Evolutionary conservation across 2,797 vertebrate genomes (phyloP), one percentile per base, ranked within the genome.

Genomic region (Hippopotamyrus pictus): DNA sequence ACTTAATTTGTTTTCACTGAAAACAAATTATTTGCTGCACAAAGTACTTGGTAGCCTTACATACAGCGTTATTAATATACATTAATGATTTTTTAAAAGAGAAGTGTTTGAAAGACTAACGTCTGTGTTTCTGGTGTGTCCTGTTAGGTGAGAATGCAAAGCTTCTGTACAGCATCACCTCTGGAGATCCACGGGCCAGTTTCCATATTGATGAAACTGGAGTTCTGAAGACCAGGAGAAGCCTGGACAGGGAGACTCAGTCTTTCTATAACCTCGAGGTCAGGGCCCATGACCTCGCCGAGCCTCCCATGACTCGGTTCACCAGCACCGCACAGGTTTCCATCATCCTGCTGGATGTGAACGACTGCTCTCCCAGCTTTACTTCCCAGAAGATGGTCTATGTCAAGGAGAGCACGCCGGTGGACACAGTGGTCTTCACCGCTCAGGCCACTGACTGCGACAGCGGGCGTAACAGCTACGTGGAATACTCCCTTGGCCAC

Each of bases 391-490:
- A 94, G 92, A 92, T 96, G 94, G 97, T 98, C 0, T 99, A 98
- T 53, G 90, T 99, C 46, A 97, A 97, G 0, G 99, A 99, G 93
- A 99, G 98, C 93, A 98, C 97, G 0, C 97, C 98, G 0, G 96
- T 97, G 79, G 98, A 98, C 89, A 99, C 98, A 0, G 92, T 97
- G 0, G 97, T 99, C 73, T 99, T 98, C 92, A 96, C 93, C 0
- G 98, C 97, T 0, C 94, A 96, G 86, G 98, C 99, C 0, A 92
- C 92, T 0, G 99, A 99, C 19, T 95, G 97, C 0, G 99, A 99
- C 94, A 99, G 98, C 0, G 99, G 99, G 3, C 98, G 98, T 0
- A 99, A 99, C 94, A 99, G 98, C 93, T 99, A 99, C 14, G 96
- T 99, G 0, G 97, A 99, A 89, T 99, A 99, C 92, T 96, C 96